Evolutionary conservation across 1,140 invertebrate genomes (phyloP).

Genomic region (Leptinotarsa defecta): DNA sequence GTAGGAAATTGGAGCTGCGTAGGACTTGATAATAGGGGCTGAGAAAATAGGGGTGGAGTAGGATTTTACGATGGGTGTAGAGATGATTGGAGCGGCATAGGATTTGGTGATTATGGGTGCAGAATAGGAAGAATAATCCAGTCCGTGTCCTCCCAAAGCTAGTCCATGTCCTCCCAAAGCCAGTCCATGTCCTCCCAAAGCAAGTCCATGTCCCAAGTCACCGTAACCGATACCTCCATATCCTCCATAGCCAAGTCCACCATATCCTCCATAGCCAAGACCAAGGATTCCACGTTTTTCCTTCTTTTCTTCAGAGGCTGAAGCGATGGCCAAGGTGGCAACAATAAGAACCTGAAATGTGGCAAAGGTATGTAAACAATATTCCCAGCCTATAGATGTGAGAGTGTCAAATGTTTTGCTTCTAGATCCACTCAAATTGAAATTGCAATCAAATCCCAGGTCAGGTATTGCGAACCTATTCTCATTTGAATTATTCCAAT

Average conservation of each 20-base stretch:
- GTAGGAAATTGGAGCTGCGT: slow-evolving; percentile 2
- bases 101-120: slow-evolving; percentile 31
- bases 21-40: slow-evolving; percentile 17
- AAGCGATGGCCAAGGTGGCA: slow-evolving; percentile 33
- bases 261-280: slow-evolving; percentile 30
- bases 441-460: too few species aligned
- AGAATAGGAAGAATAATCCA: slow-evolving; percentile 9
- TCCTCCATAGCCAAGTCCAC: slow-evolving; percentile 4
- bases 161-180: not conserved
- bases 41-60: slow-evolving; percentile 22
- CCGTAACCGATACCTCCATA: not conserved
- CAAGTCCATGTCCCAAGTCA: not conserved
- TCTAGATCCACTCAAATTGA: too few species aligned
- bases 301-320: slow-evolving; percentile 36
- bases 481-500: too few species aligned
- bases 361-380: too few species aligned
- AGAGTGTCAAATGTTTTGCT: too few species aligned
- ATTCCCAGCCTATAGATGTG: too few species aligned
- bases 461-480: too few species aligned
- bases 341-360: slow-evolving; percentile 31
- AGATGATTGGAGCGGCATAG: slow-evolving; percentile 29
- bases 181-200: not conserved
- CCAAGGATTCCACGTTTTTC: slow-evolving; percentile 41
- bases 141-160: not conserved
- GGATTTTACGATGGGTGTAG: slow-evolving; percentile 10